Conservation (phyloP, 2,888 invertebrate genomes). For the Tridacna crocea region DNA sequence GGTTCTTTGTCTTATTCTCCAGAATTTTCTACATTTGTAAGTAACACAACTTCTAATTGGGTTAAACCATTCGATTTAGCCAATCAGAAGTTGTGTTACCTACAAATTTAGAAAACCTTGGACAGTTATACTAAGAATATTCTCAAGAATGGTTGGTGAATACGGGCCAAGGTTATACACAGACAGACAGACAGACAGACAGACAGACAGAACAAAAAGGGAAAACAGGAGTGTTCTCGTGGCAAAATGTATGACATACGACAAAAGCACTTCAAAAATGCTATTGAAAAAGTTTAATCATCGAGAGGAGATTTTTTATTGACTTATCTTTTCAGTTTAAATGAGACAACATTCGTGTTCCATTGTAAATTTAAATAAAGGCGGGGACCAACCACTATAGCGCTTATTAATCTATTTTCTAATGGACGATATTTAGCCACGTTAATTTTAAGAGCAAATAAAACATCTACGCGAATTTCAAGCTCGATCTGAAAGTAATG, state of each 20-base stretch:
- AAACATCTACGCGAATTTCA: no score
- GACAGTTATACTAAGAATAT: no score
- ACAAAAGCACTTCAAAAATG: neutral
- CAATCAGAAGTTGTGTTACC: no score
- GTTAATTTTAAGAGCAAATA: neutral
- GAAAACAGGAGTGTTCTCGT: neutral
- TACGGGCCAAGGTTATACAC: no score
- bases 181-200: neutral
- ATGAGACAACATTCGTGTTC: neutral
- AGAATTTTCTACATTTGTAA: no score
- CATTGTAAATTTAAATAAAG: neutral
- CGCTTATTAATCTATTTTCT: neutral
- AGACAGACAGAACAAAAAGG: neutral
- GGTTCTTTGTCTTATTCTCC: no score
- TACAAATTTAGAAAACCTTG: no score
- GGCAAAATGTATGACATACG: neutral
- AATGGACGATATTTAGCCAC: neutral
- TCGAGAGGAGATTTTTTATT: neutral
- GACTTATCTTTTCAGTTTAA: neutral
- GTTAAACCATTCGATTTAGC: no score
- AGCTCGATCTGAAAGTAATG: no score
- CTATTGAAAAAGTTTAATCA: neutral
- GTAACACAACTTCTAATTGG: no score
- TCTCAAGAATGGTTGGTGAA: no score
- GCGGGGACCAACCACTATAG: neutral